Conservation (phyloP, 2,113 vertebrate species). For the Paralichthys olivaceus region DNA sequence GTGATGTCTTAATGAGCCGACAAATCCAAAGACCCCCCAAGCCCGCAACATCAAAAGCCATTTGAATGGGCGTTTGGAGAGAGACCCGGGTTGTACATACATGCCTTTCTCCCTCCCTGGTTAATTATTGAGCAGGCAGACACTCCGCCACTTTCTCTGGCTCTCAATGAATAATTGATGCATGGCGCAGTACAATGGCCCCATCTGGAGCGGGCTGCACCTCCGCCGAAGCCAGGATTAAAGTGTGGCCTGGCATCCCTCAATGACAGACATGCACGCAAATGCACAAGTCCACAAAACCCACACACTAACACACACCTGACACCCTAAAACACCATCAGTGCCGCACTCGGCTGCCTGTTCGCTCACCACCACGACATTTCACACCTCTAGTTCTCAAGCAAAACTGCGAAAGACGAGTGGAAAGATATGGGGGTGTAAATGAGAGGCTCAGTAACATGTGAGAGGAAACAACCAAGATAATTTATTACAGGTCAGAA, state of each 20-base stretch:
- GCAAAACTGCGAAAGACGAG: constrained; percentile 22
- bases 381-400: constrained; percentile 49
- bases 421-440: constrained; percentile 29
- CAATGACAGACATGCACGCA: constrained; percentile 41
- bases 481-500: constrained; percentile 50
- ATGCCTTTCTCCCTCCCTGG: constrained; percentile 72
- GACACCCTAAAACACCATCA: constrained; percentile 3
- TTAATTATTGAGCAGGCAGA: constrained; percentile 85
- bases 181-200: constrained; percentile 79
- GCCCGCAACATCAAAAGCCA: constrained; percentile 75
- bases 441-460: constrained; percentile 37
- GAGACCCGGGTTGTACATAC: constrained; percentile 76
- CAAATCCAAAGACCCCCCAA: constrained; percentile 73
- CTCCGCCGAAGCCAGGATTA: constrained; percentile 73
- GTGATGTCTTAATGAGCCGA: constrained; percentile 81
- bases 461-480: constrained; percentile 16
- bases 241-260: constrained; percentile 65
- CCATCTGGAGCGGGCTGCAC: constrained; percentile 78
- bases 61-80: constrained; percentile 74
- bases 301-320: background rate
- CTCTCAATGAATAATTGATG: constrained; percentile 84
- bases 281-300: constrained; percentile 1
- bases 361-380: constrained; percentile 23
- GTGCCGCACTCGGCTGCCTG: constrained; percentile 28
- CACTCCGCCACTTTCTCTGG: constrained; percentile 78